Percentiles rank a stretch among this genome's conserved stretches.
These are phyloP conservation scores for Melanotaenia parkinsoni DNA, from an alignment of 2,797 vertebrate species.

Conservation along the genomic window DNA sequence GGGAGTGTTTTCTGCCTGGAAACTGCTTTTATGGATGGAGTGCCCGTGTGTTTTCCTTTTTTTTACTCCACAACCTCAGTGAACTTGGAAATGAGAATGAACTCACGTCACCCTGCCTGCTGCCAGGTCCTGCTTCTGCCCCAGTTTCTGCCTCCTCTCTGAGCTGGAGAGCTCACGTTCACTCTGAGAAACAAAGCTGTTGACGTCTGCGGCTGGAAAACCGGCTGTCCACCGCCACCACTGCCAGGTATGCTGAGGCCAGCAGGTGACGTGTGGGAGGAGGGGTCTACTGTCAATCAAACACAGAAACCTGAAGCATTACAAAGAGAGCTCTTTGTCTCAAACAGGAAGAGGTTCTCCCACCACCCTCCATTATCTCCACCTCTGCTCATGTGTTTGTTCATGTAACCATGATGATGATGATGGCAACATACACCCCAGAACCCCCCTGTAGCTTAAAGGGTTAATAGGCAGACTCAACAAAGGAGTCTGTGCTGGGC, in stretches of 20 bases:
- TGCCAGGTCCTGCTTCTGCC: conserved; percentile 46
- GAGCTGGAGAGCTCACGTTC: conserved; percentile 12
- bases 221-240: too few relatives aligned
- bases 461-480: conserved; percentile 71
- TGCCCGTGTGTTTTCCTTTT: conserved; percentile 20
- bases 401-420: conserved; percentile 14
- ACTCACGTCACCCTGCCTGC: conserved; percentile 61
- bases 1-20: conserved; percentile 66
- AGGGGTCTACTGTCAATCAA: conserved; percentile 16
- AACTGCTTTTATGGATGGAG: conserved; percentile 35
- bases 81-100: conserved; percentile 64
- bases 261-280: conserved; percentile 4
- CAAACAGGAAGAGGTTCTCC: conserved; percentile 39
- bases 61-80: conserved; percentile 57
- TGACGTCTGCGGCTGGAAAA: not conserved
- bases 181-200: conserved; percentile 5
- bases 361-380: conserved; percentile 2
- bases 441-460: conserved; percentile 27
- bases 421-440: conserved; percentile 4
- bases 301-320: conserved; percentile 3
- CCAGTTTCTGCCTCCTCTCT: conserved; percentile 17
- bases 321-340: conserved; percentile 65
- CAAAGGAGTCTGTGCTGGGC: conserved; percentile 67
- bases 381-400: not conserved
- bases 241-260: conserved; percentile 7